These are phyloP conservation scores for Nemurella pictetii DNA, from an alignment of 2,888 invertebrate species.

Conservation along the genomic window DNA sequence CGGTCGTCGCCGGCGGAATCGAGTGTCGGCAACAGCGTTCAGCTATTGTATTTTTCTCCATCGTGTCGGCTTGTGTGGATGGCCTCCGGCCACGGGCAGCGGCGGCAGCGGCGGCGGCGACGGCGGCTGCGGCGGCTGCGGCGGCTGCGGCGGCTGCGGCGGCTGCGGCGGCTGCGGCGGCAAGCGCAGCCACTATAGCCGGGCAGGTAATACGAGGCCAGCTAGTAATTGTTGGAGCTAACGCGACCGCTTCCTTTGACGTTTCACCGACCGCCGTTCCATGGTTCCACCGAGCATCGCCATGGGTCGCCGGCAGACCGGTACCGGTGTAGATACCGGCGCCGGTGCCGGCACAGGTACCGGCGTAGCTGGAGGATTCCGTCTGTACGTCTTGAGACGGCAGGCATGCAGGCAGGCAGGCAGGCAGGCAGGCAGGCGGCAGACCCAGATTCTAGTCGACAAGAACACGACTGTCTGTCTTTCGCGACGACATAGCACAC, in stretches of 20 bases:
- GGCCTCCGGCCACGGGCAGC: constrained; percentile 5
- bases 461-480: not conserved
- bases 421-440: not conserved
- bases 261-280: constrained; percentile 25
- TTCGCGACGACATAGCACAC: not conserved
- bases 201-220: constrained; percentile 43
- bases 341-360: not conserved
- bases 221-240: constrained; percentile 42
- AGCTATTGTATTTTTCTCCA: not conserved
- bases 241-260: constrained; percentile 41
- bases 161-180: constrained; percentile 18
- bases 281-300: not conserved
- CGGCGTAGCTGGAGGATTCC: too few species aligned
- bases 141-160: constrained; percentile 4
- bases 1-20: not conserved
- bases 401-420: not conserved
- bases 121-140: not conserved
- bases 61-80: not conserved
- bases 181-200: not conserved
- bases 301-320: not conserved
- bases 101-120: constrained; percentile 3
- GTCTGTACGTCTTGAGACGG: too few species aligned
- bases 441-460: not conserved
- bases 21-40: constrained; percentile 5
- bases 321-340: not conserved